These are phyloP conservation scores for Falco concolor DNA, from an alignment of 2,797 vertebrate species.

Conservation along the genomic window DNA sequence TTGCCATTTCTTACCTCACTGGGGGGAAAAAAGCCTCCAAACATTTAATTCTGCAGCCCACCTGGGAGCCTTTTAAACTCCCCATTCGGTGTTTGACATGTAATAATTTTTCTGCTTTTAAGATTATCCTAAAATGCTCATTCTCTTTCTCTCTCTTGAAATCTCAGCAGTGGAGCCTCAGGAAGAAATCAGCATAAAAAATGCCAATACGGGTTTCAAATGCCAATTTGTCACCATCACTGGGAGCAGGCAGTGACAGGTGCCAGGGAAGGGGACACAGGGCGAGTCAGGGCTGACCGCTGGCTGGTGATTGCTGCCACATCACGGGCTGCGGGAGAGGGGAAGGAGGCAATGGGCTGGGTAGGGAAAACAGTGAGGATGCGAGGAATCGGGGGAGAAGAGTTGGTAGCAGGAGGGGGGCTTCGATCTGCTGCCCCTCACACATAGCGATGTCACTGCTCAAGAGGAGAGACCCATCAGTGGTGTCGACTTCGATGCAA, in stretches of 20 bases:
- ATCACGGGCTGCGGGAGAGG: not conserved
- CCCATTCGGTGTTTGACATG: conserved; percentile 67
- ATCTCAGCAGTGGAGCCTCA: conserved; percentile 28
- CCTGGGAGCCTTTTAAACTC: conserved; percentile 76
- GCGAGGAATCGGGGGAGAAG: not conserved
- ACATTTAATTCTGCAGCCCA: conserved; percentile 73
- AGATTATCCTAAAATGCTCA: conserved; percentile 70
- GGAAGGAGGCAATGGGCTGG: not conserved
- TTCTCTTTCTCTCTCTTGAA: conserved; percentile 37
- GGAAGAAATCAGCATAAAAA: conserved; percentile 43
- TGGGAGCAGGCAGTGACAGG: not conserved
- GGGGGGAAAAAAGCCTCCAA: conserved; percentile 60
- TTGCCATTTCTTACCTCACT: conserved; percentile 36
- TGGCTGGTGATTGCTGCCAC: not conserved
- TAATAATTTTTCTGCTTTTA: conserved; percentile 71
- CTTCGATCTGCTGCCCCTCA: not conserved
- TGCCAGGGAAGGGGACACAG: not conserved
- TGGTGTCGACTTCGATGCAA: not conserved
- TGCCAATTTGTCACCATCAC: conserved; percentile 21
- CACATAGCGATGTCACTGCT: not conserved
- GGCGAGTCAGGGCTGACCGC: not conserved
- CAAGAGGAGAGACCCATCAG: not conserved
- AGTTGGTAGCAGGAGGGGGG: not conserved
- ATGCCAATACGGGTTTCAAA: conserved; percentile 26
- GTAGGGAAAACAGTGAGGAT: not conserved